Evolutionary conservation across 2,888 invertebrate genomes (phyloP), one percentile per base, ranked within the genome.

Genomic region (Pterostichus madidus): DNA sequence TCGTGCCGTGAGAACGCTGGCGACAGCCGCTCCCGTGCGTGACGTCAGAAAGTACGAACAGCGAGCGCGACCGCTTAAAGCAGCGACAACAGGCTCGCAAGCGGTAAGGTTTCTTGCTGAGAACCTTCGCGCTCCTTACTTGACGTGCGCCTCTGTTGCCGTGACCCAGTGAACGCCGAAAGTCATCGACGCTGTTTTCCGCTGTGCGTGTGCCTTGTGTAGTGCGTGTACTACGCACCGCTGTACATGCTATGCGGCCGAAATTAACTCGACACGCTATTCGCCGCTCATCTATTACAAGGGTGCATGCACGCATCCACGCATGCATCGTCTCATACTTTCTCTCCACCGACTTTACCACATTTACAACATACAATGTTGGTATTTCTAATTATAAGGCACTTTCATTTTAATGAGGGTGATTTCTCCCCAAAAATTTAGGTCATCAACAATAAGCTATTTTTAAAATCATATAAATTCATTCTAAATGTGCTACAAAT

Each of bases 351-450:
- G 46, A 46, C 24, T 79, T 61, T 79, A 61, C 61, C 39, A 64
- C 64, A 64, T 64, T 46, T 73, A 73, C 73, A 73, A 44, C 53
- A 80, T 59, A 56, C 46, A 68, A 15, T 31, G 46, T 49, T 68
- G 56, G 73, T 53, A 73, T 71, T 79, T 71, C 71, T 71, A 80
- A 80, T 80, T 80, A 80, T 39, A 24, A 59, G 71, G 13, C 53
- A 68, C 80, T 80, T 80, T 80, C 80, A 35, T 73, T 80, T 80
- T 80, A 80, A 80, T 80, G 80, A 80, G 80, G 80, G 80, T 80
- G 80, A 80, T 80, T 80, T 80, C 80, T 80, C 80, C 80, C 80
- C 80, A 80, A 56, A 80, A 32, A 80, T 80, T 56, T 80, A 73
- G 73, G 80, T 80, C 80, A 73, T 80, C 53, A 80, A 71, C 39